Base-by-base conservation (phyloP, 1,140 invertebrate genomes). In the Meloidogyne hapla region DNA sequence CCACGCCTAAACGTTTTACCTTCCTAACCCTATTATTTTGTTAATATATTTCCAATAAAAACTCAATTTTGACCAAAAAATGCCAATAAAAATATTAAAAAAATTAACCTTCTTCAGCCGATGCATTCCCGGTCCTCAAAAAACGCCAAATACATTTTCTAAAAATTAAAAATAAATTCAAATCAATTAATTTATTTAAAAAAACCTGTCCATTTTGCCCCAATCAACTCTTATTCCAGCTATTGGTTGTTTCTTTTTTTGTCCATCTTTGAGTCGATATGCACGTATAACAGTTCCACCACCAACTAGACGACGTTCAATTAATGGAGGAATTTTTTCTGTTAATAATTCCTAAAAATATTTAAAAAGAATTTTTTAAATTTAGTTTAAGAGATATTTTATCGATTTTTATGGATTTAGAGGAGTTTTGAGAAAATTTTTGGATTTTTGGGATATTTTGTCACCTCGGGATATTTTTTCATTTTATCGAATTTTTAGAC, bases 241-340 rank as follows among this genome's bases (percentile, higher is more conserved):
- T 61, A 86, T 77, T 18, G 84, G 84, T 45, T 84, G 84, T 42
- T 76, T 79, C 70, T 86, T 86, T 56, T 80, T 69, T 21, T 48
- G 68, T 21, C 85, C 38, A 72, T 85, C 85, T 4, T 75, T 70
- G 56, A 86, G 81, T 40, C 83, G 33, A 69, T 87, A 86, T 66
- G 87, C 80, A 42, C 84, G 82, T 1, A 86, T 42, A 6, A 86
- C 85, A 56, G 83, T 81, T 23, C 85, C 85, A 69, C 85, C 83
- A 26, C 80, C 85, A 10, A 87, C 69, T 48, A 81, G 62, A 23
- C 82, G 76, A 6, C 75, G 28, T 64, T 87, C 83, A 15, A 25
- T 75, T 25, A 71, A 15, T 33, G 78, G 21, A 15, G 71, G 26
- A 38, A 71, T 26, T 33, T 64, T 78, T 74, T 13, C 77, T 10